Evolutionary conservation across 2,797 vertebrate genomes (phyloP).

Genomic region (Cuculus canorus): DNA sequence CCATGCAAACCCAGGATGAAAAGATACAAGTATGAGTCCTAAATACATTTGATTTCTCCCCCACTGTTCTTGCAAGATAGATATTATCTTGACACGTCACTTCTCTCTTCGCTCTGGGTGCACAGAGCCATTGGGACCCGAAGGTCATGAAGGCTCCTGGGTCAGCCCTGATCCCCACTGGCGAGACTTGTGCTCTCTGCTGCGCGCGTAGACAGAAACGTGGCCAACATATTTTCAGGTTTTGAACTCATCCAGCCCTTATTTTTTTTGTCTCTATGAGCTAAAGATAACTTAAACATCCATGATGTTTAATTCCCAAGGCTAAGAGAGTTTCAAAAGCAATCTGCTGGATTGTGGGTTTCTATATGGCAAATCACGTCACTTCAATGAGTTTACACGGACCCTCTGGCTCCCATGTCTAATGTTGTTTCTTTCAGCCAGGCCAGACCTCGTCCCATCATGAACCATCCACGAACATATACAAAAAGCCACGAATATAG

Average conservation of each 20-base stretch:
- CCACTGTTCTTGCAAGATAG: not conserved
- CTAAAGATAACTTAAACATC: not conserved
- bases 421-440: not conserved
- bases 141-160: not conserved
- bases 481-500: not conserved
- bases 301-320: not conserved
- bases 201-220: rapidly evolving
- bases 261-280: not conserved
- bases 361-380: not conserved
- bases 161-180: not conserved
- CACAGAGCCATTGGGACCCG: not conserved
- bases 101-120: not conserved
- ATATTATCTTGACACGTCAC: not conserved
- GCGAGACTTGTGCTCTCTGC: not conserved
- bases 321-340: conserved; percentile 31
- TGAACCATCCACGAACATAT: no score
- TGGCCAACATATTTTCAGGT: not conserved
- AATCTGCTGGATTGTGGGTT: not conserved
- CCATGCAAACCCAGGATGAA: not conserved
- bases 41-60: not conserved
- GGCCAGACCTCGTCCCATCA: not conserved
- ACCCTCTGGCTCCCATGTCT: rapidly evolving
- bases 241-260: not conserved
- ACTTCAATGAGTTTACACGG: not conserved
- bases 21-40: not conserved